A percentile compares a stretch with the other conserved stretches of the same genome.
phyloP scores from a whole-genome alignment of 1,140 invertebrate genomes.

The Coelopa frigida region DNA sequence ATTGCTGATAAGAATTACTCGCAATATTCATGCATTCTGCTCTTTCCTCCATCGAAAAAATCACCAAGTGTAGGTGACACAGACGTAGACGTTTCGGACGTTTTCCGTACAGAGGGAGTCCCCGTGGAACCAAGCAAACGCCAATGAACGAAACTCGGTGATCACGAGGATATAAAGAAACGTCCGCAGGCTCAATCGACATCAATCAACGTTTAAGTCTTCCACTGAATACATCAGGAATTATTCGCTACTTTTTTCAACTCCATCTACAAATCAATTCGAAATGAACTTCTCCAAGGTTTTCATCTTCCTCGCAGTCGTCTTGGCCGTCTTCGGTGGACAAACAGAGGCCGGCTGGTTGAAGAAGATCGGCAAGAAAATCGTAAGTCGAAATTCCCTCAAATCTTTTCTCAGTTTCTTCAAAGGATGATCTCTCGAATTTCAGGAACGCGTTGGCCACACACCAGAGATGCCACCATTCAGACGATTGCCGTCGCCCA shows the following conservation, averaged over 20 bases:
- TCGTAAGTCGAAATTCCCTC: conserved; percentile 20
- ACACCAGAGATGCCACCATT: conserved; percentile 33
- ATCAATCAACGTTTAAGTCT: background rate
- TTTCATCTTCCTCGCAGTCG: conserved; percentile 14
- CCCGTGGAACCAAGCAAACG: too few relatives aligned
- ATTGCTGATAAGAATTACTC: too few relatives aligned
- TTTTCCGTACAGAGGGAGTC: too few relatives aligned
- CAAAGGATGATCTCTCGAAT: too few relatives aligned
- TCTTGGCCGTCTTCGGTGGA: conserved; percentile 13
- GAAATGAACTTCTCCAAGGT: conserved; percentile 18
- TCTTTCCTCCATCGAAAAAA: too few relatives aligned
- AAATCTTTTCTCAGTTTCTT: too few relatives aligned
- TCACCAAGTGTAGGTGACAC: too few relatives aligned
- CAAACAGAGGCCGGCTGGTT: conserved; percentile 23
- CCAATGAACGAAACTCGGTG: too few relatives aligned
- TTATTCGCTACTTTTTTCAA: background rate
- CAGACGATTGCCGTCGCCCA: conserved; percentile 32
- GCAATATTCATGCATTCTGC: too few relatives aligned
- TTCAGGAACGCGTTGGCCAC: conserved; percentile 31
- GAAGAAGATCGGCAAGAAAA: conserved; percentile 20
- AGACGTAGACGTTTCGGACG: too few relatives aligned
- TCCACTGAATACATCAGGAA: background rate
- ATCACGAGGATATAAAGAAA: too few relatives aligned
- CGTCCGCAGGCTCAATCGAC: too few relatives aligned
- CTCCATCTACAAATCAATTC: background rate